These are phyloP conservation scores for Eucriotettix oculatus DNA, from an alignment of 2,888 invertebrate genomes.

Conservation along the genomic window DNA sequence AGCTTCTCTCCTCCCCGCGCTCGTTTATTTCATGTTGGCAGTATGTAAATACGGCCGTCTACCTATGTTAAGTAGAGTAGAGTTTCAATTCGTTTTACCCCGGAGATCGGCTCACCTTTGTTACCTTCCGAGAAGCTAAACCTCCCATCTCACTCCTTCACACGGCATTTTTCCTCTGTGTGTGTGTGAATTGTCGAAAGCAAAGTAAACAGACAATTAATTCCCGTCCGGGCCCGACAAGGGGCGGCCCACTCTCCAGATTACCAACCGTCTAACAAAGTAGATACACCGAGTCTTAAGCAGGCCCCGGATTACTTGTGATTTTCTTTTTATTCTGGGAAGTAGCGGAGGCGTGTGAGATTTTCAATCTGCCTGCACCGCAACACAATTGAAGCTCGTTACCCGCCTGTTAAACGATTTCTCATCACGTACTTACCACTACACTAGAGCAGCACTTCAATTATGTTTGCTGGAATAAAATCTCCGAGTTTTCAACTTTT, in stretches of 20 bases:
- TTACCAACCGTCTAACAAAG: neutral
- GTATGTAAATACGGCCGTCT: too few species aligned
- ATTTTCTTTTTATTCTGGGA: too few species aligned
- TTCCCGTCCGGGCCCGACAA: neutral
- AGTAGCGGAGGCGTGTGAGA: neutral
- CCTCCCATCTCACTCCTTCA: neutral
- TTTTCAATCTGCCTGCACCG: slow-evolving; percentile 3
- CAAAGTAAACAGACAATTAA: neutral
- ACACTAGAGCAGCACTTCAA: too few species aligned
- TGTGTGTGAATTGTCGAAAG: neutral
- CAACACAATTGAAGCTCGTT: slow-evolving; percentile 9
- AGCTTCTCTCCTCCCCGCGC: too few species aligned
- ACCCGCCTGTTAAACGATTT: neutral
- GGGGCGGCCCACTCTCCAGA: neutral
- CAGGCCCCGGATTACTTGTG: too few species aligned
- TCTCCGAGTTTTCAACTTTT: too few species aligned
- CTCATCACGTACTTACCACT: neutral
- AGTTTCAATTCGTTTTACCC: neutral
- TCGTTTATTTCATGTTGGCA: too few species aligned
- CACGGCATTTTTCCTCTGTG: neutral
- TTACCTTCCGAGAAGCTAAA: neutral
- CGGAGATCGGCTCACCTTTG: neutral
- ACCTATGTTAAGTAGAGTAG: neutral
- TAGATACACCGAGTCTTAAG: too few species aligned
- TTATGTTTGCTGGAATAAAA: too few species aligned